Evolutionary conservation across 2,888 invertebrate genomes (phyloP), one percentile per base, ranked within the genome.

Genomic region (Chloroclysta siterata): DNA sequence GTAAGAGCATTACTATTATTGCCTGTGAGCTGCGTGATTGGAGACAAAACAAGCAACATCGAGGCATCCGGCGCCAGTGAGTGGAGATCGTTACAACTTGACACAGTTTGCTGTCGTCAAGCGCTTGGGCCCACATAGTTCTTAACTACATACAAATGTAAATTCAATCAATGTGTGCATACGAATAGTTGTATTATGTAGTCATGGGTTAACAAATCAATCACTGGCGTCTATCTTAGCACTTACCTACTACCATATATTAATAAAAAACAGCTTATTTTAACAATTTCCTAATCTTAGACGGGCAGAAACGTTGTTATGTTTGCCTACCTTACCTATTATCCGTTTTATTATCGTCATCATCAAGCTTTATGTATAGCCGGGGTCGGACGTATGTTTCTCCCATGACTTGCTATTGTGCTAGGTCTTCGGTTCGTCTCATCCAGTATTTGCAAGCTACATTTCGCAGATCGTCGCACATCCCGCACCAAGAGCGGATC

Each of bases 1-100:
- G 29, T 57, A 53, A 62, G 58, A 65, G 60, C 55, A 66, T 68
- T 68, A 65, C 68, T 50, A 61, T 22, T 54, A 56, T 66, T 42
- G 62, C 58, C 65, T 54, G 60, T 65, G 65, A 57, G 65, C 15
- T n/a, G 63, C 62, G 59, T 71, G 71, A 69, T 71, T 69, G 66
- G 68, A 71, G 69, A 63, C 62, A 54, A 60, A 56, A 61, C 61
- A 65, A 60, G 59, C 62, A 69, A 65, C 50, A 50, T 59, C 39
- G 57, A 63, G 52, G 42, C 47, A 52, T 53, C 63, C 47, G 36
- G 50, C 42, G 41, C 61, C 46, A 60, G 41, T 36, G 13, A 46
- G 48, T 47, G 36, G 53, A 64, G 61, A 53, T 61, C 57, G 50
- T 51, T 61, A 50, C 42, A 42, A 41, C 54, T 62, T 55, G 65